Conservation (phyloP, 2,888 invertebrate genomes). For the Chesias legatella region DNA sequence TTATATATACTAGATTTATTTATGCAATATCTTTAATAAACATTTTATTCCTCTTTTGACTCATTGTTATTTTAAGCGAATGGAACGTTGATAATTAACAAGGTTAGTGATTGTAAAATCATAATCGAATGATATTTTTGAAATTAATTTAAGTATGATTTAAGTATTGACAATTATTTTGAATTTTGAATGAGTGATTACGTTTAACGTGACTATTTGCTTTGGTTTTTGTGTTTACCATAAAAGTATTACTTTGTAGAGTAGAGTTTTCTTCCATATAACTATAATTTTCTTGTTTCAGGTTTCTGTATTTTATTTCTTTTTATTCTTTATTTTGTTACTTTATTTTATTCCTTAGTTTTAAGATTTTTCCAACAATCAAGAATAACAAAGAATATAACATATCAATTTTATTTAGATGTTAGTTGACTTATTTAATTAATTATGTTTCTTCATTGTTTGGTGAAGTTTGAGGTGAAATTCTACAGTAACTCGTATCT, state of each 20-base stretch:
- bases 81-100: neutral
- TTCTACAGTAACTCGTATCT: no score
- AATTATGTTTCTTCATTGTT: conserved; percentile 10
- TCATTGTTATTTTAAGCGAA: no score
- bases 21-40: neutral
- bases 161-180: neutral
- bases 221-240: conserved; percentile 44
- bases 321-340: no score
- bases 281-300: no score
- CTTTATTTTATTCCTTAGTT: conserved; percentile 16
- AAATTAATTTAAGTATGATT: conserved; percentile 5
- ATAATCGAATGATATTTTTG: conserved; percentile 5
- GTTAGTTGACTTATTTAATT: conserved; percentile 10
- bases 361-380: conserved; percentile 37
- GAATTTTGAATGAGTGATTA: neutral
- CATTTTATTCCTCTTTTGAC: neutral
- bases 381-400: conserved; percentile 71
- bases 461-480: no score
- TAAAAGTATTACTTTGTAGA: conserved; percentile 60
- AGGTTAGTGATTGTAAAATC: conserved; percentile 15
- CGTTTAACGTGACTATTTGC: conserved; percentile 4
- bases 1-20: neutral
- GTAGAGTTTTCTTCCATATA: conserved; percentile 35
- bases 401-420: conserved; percentile 60
- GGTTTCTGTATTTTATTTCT: no score